Evolutionary conservation across 64 coral and sea anemone species (phyloP).

Genomic region (Acropora yongei): DNA sequence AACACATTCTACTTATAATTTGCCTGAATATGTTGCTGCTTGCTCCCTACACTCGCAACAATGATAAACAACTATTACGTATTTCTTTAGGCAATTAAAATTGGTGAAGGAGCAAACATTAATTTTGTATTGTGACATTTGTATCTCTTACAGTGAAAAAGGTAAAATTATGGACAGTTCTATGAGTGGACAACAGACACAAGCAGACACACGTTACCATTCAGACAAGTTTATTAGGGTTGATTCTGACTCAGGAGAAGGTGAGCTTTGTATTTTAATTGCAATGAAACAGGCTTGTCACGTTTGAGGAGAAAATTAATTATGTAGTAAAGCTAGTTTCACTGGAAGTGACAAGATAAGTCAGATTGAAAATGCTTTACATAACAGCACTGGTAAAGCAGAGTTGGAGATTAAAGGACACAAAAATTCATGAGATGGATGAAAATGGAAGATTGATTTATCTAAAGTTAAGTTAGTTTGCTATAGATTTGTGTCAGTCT

Average conservation of each 20-base stretch:
- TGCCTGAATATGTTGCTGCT: too few relatives aligned
- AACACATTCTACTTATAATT: too few relatives aligned
- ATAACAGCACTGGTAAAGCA: too few relatives aligned
- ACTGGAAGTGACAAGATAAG: neutral
- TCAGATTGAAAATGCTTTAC: too few relatives aligned
- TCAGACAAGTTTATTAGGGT: constrained; percentile 2
- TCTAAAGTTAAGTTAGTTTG: too few relatives aligned
- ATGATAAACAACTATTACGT: too few relatives aligned
- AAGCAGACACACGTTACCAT: neutral
- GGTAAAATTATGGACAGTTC: neutral
- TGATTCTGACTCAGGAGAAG: constrained; percentile 21
- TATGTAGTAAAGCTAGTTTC: neutral
- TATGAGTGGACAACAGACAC: neutral
- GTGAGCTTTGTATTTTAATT: neutral
- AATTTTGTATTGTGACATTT: neutral
- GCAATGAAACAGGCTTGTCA: neutral
- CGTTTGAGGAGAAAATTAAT: neutral
- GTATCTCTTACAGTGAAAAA: neutral
- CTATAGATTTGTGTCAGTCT: too few relatives aligned
- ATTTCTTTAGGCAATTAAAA: too few relatives aligned
- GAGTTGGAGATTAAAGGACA: too few relatives aligned
- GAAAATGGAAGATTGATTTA: too few relatives aligned
- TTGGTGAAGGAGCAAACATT: neutral
- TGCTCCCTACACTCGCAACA: too few relatives aligned
- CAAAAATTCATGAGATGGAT: too few relatives aligned